A percentile compares a stretch with the other conserved stretches of the same genome.
phyloP scores from a whole-genome alignment of 2,797 vertebrate species.

The Naso thynnoides region DNA sequence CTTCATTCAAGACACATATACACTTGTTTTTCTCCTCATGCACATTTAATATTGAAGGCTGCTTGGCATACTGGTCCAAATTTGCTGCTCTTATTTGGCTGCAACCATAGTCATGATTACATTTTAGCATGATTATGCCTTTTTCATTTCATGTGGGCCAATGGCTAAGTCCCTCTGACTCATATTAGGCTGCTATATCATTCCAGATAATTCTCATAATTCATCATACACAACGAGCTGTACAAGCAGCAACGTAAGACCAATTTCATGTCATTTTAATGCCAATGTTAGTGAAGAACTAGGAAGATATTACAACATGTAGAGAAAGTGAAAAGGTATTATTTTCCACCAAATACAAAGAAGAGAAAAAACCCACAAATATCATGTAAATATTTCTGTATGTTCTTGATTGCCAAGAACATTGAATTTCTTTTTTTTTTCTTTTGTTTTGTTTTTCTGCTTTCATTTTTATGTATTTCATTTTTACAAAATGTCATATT shows the following conservation, averaged over 20 bases:
- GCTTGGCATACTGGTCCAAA: slow-evolving; percentile 65
- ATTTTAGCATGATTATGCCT: slow-evolving; percentile 43
- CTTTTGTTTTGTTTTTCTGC: slow-evolving; percentile 40
- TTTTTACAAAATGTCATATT: slow-evolving; percentile 82
- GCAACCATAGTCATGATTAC: slow-evolving; percentile 48
- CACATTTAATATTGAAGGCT: slow-evolving; percentile 72
- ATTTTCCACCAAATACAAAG: slow-evolving; percentile 67
- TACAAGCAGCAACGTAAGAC: slow-evolving; percentile 34
- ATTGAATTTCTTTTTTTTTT: slow-evolving; percentile 47
- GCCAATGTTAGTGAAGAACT: slow-evolving; percentile 35
- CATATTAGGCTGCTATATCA: slow-evolving; percentile 65
- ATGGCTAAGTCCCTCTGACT: slow-evolving; percentile 51
- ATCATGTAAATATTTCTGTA: slow-evolving; percentile 69
- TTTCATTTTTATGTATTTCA: slow-evolving; percentile 72
- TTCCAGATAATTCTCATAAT: slow-evolving; percentile 68
- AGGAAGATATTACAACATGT: slow-evolving; percentile 43
- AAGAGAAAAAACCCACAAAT: slow-evolving; percentile 23
- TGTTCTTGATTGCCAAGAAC: slow-evolving; percentile 58
- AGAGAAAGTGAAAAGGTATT: slow-evolving; percentile 59
- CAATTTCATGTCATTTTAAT: slow-evolving; percentile 43
- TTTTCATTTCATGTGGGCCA: slow-evolving; percentile 59
- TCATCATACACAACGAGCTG: slow-evolving; percentile 19
- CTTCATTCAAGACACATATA: slow-evolving; percentile 54
- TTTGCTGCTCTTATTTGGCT: slow-evolving; percentile 68
- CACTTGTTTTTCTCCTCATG: slow-evolving; percentile 52